Conservation (phyloP, 2,797 vertebrate genomes). For the Rhynchotus rufescens region DNA sequence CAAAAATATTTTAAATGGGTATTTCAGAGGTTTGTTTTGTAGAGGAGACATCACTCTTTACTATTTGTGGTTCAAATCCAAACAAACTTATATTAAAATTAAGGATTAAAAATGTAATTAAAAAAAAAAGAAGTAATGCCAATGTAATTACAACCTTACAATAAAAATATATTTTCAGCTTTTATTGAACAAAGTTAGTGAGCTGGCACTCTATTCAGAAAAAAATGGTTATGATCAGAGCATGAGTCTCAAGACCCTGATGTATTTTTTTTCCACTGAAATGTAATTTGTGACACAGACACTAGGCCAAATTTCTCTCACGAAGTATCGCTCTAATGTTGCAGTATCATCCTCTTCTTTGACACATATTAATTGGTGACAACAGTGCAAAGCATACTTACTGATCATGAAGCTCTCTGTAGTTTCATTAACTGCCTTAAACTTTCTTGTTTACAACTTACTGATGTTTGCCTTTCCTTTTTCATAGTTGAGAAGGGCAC, state of each 20-base stretch:
- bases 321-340: not conserved
- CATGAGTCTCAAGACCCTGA: not conserved
- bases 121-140: too few relatives aligned
- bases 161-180: not conserved
- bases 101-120: not conserved
- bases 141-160: not conserved
- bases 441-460: not conserved
- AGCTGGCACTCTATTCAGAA: not conserved
- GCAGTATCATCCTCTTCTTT: not conserved
- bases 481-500: not conserved
- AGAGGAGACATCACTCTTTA: slow-evolving; percentile 25
- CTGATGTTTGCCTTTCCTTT: not conserved
- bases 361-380: not conserved
- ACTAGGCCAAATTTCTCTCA: not conserved
- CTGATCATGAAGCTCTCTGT: not conserved
- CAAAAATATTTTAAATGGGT: slow-evolving; percentile 54
- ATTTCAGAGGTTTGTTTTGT: slow-evolving; percentile 45
- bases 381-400: not conserved
- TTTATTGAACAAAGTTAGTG: not conserved
- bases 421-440: not conserved
- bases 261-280: not conserved
- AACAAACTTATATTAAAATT: slow-evolving; percentile 38
- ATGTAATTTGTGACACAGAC: not conserved
- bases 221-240: not conserved
- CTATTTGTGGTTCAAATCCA: slow-evolving; percentile 23